Percentiles rank a stretch among this genome's conserved stretches.
Conservation (phyloP, 2,888 invertebrate species). For the Vannuccia rotundouncinata region DNA sequence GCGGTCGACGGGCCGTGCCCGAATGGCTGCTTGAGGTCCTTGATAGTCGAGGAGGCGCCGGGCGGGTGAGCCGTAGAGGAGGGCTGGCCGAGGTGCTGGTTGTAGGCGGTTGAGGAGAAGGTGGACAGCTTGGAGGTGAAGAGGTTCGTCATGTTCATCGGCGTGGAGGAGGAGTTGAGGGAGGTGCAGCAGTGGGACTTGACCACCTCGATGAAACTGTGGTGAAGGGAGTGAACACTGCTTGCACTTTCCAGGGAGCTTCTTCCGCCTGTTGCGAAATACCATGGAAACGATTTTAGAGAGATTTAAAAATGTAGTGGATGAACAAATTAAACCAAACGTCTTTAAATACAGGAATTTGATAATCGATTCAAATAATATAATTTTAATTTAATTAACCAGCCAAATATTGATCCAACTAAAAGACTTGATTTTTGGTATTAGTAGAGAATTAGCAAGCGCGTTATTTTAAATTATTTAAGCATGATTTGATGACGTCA, state of each 20-base stretch:
- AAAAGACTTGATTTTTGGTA: too few species aligned
- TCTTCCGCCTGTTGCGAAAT: too few species aligned
- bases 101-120: background rate
- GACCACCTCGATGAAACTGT: slow-evolving; percentile 40
- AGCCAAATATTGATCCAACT: too few species aligned
- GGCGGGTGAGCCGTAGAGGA: background rate
- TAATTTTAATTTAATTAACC: too few species aligned
- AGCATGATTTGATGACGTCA: too few species aligned
- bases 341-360: too few species aligned
- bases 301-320: too few species aligned
- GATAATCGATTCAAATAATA: too few species aligned
- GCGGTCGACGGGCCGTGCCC: background rate
- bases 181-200: slow-evolving; percentile 39
- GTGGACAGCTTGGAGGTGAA: background rate
- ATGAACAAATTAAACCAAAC: too few species aligned
- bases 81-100: background rate
- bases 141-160: background rate
- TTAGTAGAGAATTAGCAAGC: too few species aligned
- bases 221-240: slow-evolving; percentile 38
- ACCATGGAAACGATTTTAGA: too few species aligned
- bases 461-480: too few species aligned
- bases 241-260: slow-evolving; percentile 28
- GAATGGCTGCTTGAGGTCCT: background rate
- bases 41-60: background rate
- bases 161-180: background rate